Evolutionary conservation across 2,113 vertebrate genomes (phyloP).

Genomic region (Megaceryle maxima): DNA sequence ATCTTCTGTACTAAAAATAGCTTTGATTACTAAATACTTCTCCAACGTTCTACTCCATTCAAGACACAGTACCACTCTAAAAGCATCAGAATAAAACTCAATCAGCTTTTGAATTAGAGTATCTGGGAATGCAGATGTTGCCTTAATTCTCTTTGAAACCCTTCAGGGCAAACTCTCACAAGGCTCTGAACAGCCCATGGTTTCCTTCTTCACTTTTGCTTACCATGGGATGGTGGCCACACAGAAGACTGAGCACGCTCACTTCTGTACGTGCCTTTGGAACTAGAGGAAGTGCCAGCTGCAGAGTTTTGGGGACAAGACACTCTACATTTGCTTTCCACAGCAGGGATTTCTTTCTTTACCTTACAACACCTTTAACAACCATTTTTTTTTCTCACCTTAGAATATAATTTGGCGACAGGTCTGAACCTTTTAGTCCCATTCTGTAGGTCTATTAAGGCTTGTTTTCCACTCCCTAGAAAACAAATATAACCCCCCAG

Average conservation of each 20-base stretch:
- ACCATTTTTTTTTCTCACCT: not conserved
- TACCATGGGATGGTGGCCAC: not conserved
- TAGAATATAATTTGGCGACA: not conserved
- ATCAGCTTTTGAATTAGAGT: not conserved
- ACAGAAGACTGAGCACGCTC: not conserved
- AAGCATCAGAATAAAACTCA: not conserved
- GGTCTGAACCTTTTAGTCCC: not conserved
- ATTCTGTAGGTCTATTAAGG: not conserved
- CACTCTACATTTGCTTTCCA: not conserved
- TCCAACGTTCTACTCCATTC: not conserved
- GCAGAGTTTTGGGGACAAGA: not conserved
- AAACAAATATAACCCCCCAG: not conserved
- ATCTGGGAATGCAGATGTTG: not conserved
- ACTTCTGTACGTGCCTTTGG: not conserved
- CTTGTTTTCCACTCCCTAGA: not conserved
- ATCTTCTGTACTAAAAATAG: not conserved
- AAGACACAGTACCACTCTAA: not conserved
- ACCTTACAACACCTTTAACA: not conserved
- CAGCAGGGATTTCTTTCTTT: not conserved
- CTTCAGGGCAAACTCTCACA: not conserved
- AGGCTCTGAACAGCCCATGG: not conserved
- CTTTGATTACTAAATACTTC: not conserved
- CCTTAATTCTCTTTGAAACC: not conserved
- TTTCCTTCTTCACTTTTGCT: not conserved
- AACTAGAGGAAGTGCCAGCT: not conserved